Evolutionary conservation across 2,113 vertebrate genomes (phyloP).

Genomic region (Malurus elegans): DNA sequence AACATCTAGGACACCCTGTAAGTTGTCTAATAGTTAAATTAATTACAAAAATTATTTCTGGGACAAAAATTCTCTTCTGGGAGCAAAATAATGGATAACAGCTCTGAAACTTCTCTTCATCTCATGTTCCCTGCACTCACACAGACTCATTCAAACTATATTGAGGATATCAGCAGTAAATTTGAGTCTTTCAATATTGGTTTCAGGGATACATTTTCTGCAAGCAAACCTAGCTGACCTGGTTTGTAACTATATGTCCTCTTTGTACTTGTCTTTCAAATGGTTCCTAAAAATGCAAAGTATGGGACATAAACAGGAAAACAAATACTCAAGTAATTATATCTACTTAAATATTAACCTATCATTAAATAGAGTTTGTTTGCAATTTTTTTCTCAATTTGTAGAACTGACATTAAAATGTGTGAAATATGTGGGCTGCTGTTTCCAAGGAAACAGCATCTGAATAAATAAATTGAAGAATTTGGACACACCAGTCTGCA

Average conservation of each 20-base stretch:
- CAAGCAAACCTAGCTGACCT: background rate
- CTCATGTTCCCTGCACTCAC: background rate
- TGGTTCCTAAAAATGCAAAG: background rate
- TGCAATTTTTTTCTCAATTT: background rate
- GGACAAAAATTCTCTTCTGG: background rate
- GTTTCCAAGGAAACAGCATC: background rate
- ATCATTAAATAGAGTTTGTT: background rate
- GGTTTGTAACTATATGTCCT: background rate
- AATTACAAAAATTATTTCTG: background rate
- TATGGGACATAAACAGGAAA: background rate
- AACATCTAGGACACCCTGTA: background rate
- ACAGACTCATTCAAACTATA: background rate
- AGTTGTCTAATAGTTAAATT: background rate
- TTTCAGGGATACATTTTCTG: background rate
- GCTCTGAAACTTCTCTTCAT: background rate
- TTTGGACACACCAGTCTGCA: background rate
- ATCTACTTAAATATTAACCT: background rate
- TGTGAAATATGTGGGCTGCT: background rate
- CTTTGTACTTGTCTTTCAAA: background rate
- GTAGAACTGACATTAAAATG: background rate
- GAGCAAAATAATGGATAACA: background rate
- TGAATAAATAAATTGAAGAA: background rate
- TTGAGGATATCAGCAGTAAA: background rate
- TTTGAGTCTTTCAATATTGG: background rate
- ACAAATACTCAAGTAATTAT: background rate